Evolutionary conservation across 2,888 invertebrate genomes (phyloP).

Genomic region (Drosophila engyochracea): DNA sequence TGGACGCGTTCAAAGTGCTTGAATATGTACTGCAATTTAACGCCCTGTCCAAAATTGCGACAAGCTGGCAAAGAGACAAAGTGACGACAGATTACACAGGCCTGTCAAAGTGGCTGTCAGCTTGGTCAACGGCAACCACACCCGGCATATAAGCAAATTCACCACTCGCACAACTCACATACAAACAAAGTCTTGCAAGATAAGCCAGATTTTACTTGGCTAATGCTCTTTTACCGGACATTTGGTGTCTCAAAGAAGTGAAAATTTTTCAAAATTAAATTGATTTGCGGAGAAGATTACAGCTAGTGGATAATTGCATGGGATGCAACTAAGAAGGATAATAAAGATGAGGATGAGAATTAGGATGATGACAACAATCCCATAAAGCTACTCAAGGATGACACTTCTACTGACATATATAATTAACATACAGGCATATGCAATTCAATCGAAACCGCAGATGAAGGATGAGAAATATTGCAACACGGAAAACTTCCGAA

Average conservation of each 20-base stretch:
- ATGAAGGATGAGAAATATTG: not conserved
- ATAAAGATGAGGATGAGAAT: constrained; percentile 20
- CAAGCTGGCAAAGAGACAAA: constrained; percentile 4
- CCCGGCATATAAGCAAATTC: constrained; percentile 25
- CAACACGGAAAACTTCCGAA: not conserved
- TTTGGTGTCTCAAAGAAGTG: constrained; percentile 3
- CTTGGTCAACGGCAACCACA: constrained; percentile 32
- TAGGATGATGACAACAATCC: not conserved
- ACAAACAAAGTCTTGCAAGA: not conserved
- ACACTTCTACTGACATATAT: not conserved
- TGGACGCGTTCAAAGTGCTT: not conserved
- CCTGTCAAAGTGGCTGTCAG: constrained; percentile 20
- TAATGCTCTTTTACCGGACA: constrained; percentile 31
- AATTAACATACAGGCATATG: not conserved
- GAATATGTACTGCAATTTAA: constrained; percentile 18
- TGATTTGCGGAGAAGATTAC: constrained; percentile 16
- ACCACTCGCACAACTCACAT: not conserved
- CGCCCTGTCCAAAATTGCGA: constrained; percentile 20
- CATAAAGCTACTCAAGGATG: constrained; percentile 31
- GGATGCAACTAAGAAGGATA: constrained; percentile 53
- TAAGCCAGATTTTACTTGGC: constrained; percentile 20
- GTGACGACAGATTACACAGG: constrained; percentile 49
- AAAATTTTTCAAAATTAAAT: constrained; percentile 45
- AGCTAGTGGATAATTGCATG: constrained; percentile 52
- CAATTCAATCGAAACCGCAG: not conserved